phyloP scores from a whole-genome alignment of 2,888 invertebrate species.

The Cephus pulcher region DNA sequence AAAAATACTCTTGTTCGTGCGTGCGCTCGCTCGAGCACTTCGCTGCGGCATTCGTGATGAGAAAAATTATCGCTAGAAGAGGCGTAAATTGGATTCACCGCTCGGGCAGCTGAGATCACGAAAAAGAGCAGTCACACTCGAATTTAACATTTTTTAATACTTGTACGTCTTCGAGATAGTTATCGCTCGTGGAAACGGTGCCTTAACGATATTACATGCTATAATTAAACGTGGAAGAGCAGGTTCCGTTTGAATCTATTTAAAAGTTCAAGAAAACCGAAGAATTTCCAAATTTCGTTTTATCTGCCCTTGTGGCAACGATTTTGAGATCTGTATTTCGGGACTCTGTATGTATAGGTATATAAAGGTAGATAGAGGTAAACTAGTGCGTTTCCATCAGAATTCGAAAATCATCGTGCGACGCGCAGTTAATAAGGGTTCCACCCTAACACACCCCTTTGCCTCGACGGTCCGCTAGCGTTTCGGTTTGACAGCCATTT shows the following conservation, averaged over 20 bases:
- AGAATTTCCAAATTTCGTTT: background rate
- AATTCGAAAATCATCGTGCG: slow-evolving; percentile 11
- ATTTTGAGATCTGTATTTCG: background rate
- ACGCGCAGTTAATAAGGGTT: slow-evolving; percentile 13
- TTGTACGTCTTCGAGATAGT: slow-evolving; percentile 43
- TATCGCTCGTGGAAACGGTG: slow-evolving; percentile 23
- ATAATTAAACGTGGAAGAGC: background rate
- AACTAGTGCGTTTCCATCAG: background rate
- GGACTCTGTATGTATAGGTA: background rate
- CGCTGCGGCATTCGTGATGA: slow-evolving; percentile 9
- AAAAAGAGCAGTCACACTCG: slow-evolving; percentile 31
- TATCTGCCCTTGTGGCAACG: background rate
- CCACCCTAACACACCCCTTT: slow-evolving; percentile 20
- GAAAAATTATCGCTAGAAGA: slow-evolving; percentile 13
- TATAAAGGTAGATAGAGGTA: background rate
- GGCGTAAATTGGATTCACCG: slow-evolving; percentile 21
- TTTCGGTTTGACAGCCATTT: slow-evolving; percentile 36
- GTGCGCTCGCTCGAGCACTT: background rate
- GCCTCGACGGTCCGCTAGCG: slow-evolving; percentile 29
- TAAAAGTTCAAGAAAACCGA: background rate
- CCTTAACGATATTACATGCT: background rate
- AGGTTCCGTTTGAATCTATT: background rate
- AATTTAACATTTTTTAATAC: slow-evolving; percentile 30
- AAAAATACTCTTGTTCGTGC: background rate
- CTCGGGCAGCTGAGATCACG: slow-evolving; percentile 20